Conservation (phyloP, 1,140 invertebrate genomes). For the Oreohelix idahoensis region DNA sequence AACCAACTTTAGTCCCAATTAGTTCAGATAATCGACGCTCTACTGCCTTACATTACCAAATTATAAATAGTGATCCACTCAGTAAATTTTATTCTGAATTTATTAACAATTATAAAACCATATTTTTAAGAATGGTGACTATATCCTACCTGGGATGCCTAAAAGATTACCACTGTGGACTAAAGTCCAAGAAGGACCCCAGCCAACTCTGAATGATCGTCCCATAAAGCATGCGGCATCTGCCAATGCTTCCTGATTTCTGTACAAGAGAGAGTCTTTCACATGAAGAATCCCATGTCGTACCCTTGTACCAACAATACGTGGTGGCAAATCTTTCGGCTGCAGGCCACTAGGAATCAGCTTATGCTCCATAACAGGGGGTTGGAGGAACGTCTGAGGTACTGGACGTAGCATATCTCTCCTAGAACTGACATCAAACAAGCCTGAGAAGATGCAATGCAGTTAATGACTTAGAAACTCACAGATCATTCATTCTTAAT, state of each 20-base stretch:
- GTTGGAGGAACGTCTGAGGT: conserved; percentile 52
- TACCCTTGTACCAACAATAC: conserved; percentile 59
- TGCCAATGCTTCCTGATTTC: conserved; percentile 75
- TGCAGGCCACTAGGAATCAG: conserved; percentile 65
- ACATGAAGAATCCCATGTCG: conserved; percentile 54
- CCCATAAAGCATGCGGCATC: conserved; percentile 80
- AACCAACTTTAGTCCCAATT: too few species aligned
- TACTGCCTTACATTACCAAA: too few species aligned
- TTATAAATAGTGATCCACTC: too few species aligned
- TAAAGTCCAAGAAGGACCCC: conserved; percentile 80
- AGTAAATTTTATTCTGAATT: too few species aligned
- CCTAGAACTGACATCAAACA: neutral
- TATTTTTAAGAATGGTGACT: too few species aligned
- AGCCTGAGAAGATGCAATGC: neutral
- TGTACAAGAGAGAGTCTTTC: conserved; percentile 62
- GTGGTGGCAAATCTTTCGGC: conserved; percentile 52
- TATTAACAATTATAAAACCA: too few species aligned
- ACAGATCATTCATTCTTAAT: too few species aligned
- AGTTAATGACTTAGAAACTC: neutral
- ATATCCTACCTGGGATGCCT: conserved; percentile 12
- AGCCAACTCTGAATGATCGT: conserved; percentile 82
- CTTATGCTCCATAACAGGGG: conserved; percentile 61
- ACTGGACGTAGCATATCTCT: conserved; percentile 36
- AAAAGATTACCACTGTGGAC: conserved; percentile 66
- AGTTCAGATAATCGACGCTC: too few species aligned